Evolutionary conservation across 2,113 vertebrate genomes (phyloP), one percentile per base, ranked within the genome.

Genomic region (Psittacula cyanocephala): DNA sequence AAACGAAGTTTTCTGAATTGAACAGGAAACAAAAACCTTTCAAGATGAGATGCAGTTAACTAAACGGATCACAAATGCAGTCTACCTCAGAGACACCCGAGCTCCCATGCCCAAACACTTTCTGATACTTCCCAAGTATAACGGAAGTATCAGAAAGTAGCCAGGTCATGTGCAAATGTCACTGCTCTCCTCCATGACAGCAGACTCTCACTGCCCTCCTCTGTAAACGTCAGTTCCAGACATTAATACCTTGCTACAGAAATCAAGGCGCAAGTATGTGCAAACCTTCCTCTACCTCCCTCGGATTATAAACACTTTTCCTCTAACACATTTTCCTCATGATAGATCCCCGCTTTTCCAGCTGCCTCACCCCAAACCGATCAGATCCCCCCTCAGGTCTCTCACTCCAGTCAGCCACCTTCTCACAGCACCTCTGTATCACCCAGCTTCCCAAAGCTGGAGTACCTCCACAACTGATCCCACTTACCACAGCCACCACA

Each of bases 1-100:
- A n/a, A n/a, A n/a, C n/a, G n/a, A n/a, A n/a, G 68, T 77, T 95
- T 97, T 97, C 99, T 99, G 87, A 31, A 87, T 97, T 3, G n/a
- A 74, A 96, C 3, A 62, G 14, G 49, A 91, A 86, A 79, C 15
- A 93, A 79, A 81, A 35, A 29, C 17, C 29, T 76, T 89, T 88
- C 15, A 70, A 52, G 41, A 55, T 25, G 24, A 74, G 44, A 55
- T 1, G 18, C 53, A 29, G 7, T 0, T 3, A 24, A 41, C 11
- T 24, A 52, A 81, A 52, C 31, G 6, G 27, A 29, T 41, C 33
- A 39, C 60, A 81, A 57, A 25, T 2, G 11, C 13, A 2, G 6
- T 2, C 49, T 27, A 4, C 29, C 13, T 47, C 41, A 67, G 50
- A 43, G 35, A 27, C 29, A 24, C 13, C 33, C 68, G 37, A 59